phyloP scores from a whole-genome alignment of 2,113 vertebrate genomes.

The Anarhynchus alexandrinus region DNA sequence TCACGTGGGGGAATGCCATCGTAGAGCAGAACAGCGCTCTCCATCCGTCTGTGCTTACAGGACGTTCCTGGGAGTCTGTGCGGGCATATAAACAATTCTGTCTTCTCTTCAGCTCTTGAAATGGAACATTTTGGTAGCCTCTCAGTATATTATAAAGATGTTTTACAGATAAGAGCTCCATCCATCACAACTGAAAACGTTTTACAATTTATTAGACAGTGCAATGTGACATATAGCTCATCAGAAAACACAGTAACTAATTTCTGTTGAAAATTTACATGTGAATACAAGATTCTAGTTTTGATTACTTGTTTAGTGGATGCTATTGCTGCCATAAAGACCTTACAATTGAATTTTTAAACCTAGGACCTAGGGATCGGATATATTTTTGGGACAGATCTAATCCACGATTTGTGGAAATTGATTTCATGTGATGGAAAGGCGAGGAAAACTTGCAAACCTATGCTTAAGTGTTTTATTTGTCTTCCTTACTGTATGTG shows the following conservation, averaged over 20 bases:
- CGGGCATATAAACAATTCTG: not conserved
- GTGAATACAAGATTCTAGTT: not conserved
- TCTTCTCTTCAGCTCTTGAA: not conserved
- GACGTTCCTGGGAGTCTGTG: not conserved
- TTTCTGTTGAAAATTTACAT: not conserved
- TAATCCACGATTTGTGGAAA: not conserved
- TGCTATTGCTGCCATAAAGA: not conserved
- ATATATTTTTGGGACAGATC: not conserved
- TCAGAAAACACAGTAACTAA: not conserved
- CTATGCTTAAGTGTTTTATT: not conserved
- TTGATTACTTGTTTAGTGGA: not conserved
- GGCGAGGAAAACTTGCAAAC: not conserved
- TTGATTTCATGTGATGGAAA: not conserved
- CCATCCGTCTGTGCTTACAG: fast-evolving
- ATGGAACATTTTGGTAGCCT: not conserved
- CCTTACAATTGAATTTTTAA: not conserved
- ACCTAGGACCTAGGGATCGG: not conserved
- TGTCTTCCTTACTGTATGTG: not conserved
- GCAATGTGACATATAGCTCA: not conserved
- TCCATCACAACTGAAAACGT: not conserved
- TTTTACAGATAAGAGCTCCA: not conserved
- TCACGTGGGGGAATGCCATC: fast-evolving
- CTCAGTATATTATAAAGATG: not conserved
- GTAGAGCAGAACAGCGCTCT: not conserved
- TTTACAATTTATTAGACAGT: not conserved